These are phyloP conservation scores for Brachyopa scutellaris DNA, from an alignment of 2,888 invertebrate genomes.

Conservation along the genomic window DNA sequence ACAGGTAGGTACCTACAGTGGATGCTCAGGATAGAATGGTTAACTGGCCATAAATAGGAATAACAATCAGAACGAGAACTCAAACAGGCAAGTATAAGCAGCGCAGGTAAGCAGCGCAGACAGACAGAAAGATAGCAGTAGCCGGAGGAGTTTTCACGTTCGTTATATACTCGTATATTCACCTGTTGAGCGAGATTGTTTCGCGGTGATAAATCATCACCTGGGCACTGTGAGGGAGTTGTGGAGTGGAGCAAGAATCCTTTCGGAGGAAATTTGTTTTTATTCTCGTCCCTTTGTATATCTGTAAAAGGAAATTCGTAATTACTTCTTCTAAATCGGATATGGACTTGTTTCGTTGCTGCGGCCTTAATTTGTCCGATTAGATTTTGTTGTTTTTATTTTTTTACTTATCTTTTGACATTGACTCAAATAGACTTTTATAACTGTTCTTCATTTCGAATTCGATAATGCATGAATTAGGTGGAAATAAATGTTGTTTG, in stretches of 20 bases:
- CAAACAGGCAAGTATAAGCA: background rate
- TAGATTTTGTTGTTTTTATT: too few species aligned
- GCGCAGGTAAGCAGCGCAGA: conserved; percentile 34
- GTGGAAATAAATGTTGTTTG: too few species aligned
- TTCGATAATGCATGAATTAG: too few species aligned
- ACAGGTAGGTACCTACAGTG: conserved; percentile 62
- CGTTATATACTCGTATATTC: conserved; percentile 73
- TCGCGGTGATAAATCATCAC: conserved; percentile 71
- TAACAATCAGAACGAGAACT: conserved; percentile 70
- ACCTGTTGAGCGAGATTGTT: conserved; percentile 72
- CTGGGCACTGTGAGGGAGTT: conserved; percentile 38
- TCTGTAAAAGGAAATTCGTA: conserved; percentile 57
- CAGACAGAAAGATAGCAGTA: conserved; percentile 67
- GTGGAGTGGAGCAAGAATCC: background rate
- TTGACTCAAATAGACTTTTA: too few species aligned
- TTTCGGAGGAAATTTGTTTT: conserved; percentile 3
- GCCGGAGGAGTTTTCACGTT: conserved; percentile 72
- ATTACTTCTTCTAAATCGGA: conserved; percentile 68
- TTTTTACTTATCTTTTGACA: too few species aligned
- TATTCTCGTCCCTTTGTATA: background rate
- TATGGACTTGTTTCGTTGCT: conserved; percentile 47
- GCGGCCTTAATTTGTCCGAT: conserved; percentile 61
- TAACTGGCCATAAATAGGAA: conserved; percentile 72
- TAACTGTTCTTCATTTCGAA: too few species aligned
- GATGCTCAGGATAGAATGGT: conserved; percentile 66